Percentiles rank a stretch among this genome's conserved stretches.
These are phyloP conservation scores for Pterostichus madidus DNA, from an alignment of 2,888 invertebrate species.

Conservation along the genomic window DNA sequence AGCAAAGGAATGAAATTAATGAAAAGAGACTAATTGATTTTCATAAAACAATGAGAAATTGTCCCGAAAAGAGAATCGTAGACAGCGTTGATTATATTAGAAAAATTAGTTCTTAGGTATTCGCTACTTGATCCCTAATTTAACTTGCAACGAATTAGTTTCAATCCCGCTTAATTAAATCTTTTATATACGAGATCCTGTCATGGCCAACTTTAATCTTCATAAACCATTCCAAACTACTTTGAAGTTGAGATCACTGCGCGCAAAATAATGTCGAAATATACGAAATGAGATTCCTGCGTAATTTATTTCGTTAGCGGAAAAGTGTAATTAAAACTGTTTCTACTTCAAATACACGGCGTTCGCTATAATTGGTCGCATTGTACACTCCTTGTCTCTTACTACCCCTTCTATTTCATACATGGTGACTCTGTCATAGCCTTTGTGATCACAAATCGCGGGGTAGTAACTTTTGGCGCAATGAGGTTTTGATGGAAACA, in stretches of 20 bases:
- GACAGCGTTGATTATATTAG: constrained; percentile 42
- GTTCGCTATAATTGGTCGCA: constrained; percentile 22
- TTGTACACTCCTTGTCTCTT: not conserved
- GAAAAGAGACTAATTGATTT: not conserved
- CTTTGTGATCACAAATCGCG: not conserved
- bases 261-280: constrained; percentile 55
- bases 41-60: constrained; percentile 18
- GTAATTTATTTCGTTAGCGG: constrained; percentile 37
- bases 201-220: constrained; percentile 47
- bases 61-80: not conserved
- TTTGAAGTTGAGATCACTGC: constrained; percentile 49
- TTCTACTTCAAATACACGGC: constrained; percentile 31
- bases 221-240: constrained; percentile 54
- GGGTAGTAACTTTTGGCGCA: not conserved
- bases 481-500: too few species aligned
- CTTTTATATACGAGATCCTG: constrained; percentile 50
- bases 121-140: constrained; percentile 34
- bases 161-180: constrained; percentile 55
- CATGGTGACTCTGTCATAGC: not conserved
- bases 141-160: constrained; percentile 50
- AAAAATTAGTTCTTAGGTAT: constrained; percentile 47
- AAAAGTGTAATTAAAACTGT: constrained; percentile 50
- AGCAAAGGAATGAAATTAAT: not conserved
- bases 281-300: constrained; percentile 41
- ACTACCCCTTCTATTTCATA: not conserved